phyloP scores from a whole-genome alignment of 2,888 invertebrate genomes.

The Agriopis marginaria region DNA sequence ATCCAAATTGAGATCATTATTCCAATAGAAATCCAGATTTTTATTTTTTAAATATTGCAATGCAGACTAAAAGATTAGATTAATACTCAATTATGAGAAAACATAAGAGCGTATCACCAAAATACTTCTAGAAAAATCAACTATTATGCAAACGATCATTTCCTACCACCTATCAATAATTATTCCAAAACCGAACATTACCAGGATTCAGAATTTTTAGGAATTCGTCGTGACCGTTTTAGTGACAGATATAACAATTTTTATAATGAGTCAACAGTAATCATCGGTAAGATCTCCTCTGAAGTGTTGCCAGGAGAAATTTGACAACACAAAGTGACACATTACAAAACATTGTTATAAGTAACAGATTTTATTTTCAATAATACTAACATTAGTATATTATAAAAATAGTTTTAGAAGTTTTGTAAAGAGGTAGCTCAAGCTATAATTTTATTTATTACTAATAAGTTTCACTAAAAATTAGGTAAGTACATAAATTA shows the following conservation, averaged over 20 bases:
- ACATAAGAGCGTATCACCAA: slow-evolving; percentile 10
- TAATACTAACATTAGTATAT: slow-evolving; percentile 68
- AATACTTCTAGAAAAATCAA: slow-evolving; percentile 15
- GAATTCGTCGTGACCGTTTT: slow-evolving; percentile 50
- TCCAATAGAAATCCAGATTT: too few relatives aligned
- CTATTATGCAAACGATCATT: slow-evolving; percentile 36
- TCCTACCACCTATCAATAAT: slow-evolving; percentile 36
- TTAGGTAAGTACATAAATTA: slow-evolving; percentile 62
- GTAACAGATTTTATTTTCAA: slow-evolving; percentile 48
- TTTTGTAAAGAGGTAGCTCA: slow-evolving; percentile 80
- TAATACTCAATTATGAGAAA: not conserved
- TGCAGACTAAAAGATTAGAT: too few relatives aligned
- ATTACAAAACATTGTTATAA: slow-evolving; percentile 7
- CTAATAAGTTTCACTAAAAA: slow-evolving; percentile 60
- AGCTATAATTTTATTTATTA: slow-evolving; percentile 61
- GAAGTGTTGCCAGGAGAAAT: not conserved
- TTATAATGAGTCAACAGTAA: not conserved
- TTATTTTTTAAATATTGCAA: too few relatives aligned
- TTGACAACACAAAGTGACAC: not conserved
- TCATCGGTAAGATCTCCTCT: not conserved
- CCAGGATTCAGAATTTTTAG: slow-evolving; percentile 34
- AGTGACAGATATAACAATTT: slow-evolving; percentile 53
- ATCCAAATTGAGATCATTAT: too few relatives aligned
- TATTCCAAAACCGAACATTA: slow-evolving; percentile 33
- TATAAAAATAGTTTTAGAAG: slow-evolving; percentile 82